These are phyloP conservation scores for Buathra laborator DNA, from an alignment of 2,888 invertebrate species.

Conservation along the genomic window DNA sequence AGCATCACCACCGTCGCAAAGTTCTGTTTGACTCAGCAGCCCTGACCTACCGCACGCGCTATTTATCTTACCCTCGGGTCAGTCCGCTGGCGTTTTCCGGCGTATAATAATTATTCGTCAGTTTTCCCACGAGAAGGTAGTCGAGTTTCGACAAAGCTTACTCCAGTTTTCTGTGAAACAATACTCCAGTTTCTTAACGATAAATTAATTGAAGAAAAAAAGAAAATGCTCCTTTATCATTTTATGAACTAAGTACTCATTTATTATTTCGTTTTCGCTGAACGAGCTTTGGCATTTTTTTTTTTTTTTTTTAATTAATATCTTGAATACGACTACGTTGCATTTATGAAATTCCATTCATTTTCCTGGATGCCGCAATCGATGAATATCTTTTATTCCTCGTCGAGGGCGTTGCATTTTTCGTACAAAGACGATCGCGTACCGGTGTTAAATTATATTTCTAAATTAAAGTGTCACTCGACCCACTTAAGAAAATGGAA, in stretches of 20 bases:
- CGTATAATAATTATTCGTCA: constrained; percentile 54
- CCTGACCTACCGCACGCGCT: constrained; percentile 10
- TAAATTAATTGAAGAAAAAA: constrained; percentile 10
- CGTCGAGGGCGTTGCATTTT: neutral
- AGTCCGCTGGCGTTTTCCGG: constrained; percentile 48
- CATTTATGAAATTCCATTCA: neutral
- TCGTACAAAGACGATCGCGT: neutral
- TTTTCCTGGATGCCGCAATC: neutral
- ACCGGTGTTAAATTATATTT: neutral
- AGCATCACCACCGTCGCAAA: constrained; percentile 19
- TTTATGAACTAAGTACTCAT: neutral
- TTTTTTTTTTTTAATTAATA: neutral
- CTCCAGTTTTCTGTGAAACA: constrained; percentile 33
- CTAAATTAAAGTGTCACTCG: neutral
- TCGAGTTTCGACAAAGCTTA: constrained; percentile 16
- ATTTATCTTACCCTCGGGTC: constrained; percentile 49
- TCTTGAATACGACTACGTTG: neutral
- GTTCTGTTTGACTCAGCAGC: constrained; percentile 41
- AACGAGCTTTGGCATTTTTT: no score
- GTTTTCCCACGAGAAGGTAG: constrained; percentile 16
- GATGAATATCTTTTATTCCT: neutral
- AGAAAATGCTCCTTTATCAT: neutral
- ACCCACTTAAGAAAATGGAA: neutral
- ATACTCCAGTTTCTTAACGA: constrained; percentile 42
- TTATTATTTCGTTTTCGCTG: constrained; percentile 3